Percentiles rank a stretch among this genome's conserved stretches.
These are phyloP conservation scores for Altica lythri DNA, from an alignment of 2,888 invertebrate genomes.

Conservation along the genomic window DNA sequence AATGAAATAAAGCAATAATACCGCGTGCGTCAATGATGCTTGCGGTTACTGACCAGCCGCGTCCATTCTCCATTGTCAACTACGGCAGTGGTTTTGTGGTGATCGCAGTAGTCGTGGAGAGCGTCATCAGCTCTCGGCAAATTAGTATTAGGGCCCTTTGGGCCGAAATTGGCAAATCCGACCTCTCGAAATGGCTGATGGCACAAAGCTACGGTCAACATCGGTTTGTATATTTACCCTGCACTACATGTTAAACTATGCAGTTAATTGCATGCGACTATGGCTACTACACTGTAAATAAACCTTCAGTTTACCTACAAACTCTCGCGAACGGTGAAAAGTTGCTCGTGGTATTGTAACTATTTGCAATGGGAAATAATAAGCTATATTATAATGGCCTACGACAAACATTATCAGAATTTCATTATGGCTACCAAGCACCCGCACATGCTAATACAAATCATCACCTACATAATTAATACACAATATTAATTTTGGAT, in stretches of 20 bases:
- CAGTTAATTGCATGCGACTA: slow-evolving; percentile 55
- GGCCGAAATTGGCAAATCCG: slow-evolving; percentile 38
- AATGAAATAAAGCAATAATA: slow-evolving; percentile 34
- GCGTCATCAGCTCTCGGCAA: slow-evolving; percentile 40
- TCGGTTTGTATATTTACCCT: slow-evolving; percentile 42
- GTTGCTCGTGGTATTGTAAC: slow-evolving; percentile 9
- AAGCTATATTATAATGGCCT: slow-evolving; percentile 4
- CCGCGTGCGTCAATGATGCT: slow-evolving; percentile 40
- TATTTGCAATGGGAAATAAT: slow-evolving; percentile 10
- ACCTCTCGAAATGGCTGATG: slow-evolving; percentile 38
- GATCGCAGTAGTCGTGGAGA: slow-evolving; percentile 32
- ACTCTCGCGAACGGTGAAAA: slow-evolving; percentile 42
- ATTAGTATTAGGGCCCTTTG: slow-evolving; percentile 42
- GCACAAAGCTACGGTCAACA: slow-evolving; percentile 39
- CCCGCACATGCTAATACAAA: too few relatives aligned
- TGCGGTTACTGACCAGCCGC: slow-evolving; percentile 40
- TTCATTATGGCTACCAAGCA: neutral
- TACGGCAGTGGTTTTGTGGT: slow-evolving; percentile 44
- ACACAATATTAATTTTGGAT: too few relatives aligned
- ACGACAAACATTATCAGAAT: slow-evolving; percentile 12
- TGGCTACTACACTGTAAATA: slow-evolving; percentile 50
- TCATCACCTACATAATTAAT: too few relatives aligned
- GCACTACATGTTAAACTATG: slow-evolving; percentile 50
- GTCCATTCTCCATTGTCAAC: slow-evolving; percentile 40
- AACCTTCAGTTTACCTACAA: slow-evolving; percentile 50